Evolutionary conservation across 2,888 invertebrate species (phyloP).

Genomic region (Plutella xylostella): DNA sequence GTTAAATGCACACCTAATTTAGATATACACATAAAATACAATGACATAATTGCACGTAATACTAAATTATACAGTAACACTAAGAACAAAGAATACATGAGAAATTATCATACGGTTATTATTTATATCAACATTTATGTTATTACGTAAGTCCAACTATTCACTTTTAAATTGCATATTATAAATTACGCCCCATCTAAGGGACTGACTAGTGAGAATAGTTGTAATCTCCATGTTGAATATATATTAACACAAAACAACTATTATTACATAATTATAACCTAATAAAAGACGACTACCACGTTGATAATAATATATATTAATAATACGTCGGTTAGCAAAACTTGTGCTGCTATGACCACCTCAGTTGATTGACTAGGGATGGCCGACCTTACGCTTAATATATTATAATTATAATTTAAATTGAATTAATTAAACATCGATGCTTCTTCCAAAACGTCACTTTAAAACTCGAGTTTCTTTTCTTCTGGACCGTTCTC

Average conservation of each 20-base stretch:
- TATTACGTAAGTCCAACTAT: constrained; percentile 29
- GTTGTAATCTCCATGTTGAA: constrained; percentile 41
- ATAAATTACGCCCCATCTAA: constrained; percentile 10
- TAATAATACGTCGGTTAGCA: constrained; percentile 36
- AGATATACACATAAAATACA: constrained; percentile 51
- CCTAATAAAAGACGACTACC: constrained; percentile 33
- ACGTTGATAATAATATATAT: constrained; percentile 29
- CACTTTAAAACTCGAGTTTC: constrained; percentile 19
- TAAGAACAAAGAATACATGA: constrained; percentile 42
- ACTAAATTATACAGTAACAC: constrained; percentile 50
- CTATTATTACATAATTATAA: constrained; percentile 32
- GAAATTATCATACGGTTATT: constrained; percentile 38
- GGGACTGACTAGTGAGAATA: constrained; percentile 37
- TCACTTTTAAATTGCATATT: constrained; percentile 16
- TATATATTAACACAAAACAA: constrained; percentile 56
- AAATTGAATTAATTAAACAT: constrained; percentile 30
- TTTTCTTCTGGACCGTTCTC: too few relatives aligned
- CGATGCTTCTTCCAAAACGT: constrained; percentile 18
- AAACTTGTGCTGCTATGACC: constrained; percentile 43
- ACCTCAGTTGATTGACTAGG: constrained; percentile 25
- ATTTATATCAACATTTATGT: constrained; percentile 34
- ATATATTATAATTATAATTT: constrained; percentile 27
- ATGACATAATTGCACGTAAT: constrained; percentile 58
- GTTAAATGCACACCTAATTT: constrained; percentile 49
- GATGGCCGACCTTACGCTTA: constrained; percentile 30